Conservation (phyloP, 2,113 vertebrate genomes). For the Papio anubis region DNA sequence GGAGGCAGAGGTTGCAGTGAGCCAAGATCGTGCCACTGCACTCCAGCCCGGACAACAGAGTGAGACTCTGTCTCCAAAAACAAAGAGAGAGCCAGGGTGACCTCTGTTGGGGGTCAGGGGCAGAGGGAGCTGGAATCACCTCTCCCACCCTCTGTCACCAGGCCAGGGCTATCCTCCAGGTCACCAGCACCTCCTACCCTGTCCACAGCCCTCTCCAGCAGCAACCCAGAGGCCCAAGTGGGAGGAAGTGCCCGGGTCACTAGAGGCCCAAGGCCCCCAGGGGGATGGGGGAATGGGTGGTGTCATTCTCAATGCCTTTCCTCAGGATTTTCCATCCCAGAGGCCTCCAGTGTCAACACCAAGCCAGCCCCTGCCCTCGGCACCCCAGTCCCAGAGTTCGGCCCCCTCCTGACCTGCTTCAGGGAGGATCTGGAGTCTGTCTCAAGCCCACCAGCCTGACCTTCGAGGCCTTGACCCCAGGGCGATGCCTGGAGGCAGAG, state of each 20-base stretch:
- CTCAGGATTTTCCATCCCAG: constrained; percentile 58
- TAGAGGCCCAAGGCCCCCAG: background rate
- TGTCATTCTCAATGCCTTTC: background rate
- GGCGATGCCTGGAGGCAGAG: accelerated
- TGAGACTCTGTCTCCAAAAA: too few relatives aligned
- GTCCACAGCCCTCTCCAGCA: background rate
- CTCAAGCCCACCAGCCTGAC: background rate
- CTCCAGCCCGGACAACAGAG: too few relatives aligned
- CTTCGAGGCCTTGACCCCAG: background rate
- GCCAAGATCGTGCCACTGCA: too few relatives aligned
- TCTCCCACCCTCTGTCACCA: too few relatives aligned
- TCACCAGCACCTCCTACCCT: background rate
- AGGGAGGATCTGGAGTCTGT: background rate
- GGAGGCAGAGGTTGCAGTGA: too few relatives aligned
- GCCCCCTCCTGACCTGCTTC: background rate
- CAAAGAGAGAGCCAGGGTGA: background rate
- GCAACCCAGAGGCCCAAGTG: background rate
- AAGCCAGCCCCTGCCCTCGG: background rate
- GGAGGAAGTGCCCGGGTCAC: too few relatives aligned
- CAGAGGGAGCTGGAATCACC: background rate
- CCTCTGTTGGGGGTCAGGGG: background rate
- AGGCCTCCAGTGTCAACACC: background rate
- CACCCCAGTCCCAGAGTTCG: background rate
- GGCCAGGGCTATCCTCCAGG: background rate
- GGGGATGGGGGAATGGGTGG: accelerated